Evolutionary conservation across 2,888 invertebrate species (phyloP), one percentile per base, ranked within the genome.

Genomic region (Nowickia ferox): DNA sequence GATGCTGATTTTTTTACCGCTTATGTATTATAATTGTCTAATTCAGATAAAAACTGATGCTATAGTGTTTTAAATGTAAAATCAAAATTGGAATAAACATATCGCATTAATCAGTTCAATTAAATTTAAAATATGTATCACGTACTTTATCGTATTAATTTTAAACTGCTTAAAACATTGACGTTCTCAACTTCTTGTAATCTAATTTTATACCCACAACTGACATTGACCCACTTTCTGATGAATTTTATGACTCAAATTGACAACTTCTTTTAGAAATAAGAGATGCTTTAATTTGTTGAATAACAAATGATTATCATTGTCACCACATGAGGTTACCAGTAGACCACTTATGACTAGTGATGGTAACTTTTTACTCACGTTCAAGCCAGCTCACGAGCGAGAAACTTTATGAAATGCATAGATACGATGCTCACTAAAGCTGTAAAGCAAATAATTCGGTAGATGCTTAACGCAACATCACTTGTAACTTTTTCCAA

Each of bases 181-280:
- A n/a, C 13, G 15, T 42, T 10, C 22, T 19, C 8, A 11, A 72
- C 0, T 38, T 76, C 65, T 51, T 42, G 30, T 17, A 19, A 74
- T 22, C 40, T 22, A 42, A 19, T 30, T 40, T 9, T 57, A 13
- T 13, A 51, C n/a, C 15, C 51, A 48, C 42, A 59, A 69, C 48
- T 69, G 46, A 51, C 66, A 69, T 78, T 78, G 78, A 69, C 78
- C 59, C 13, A 78, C n/a, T 51, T 69, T 22, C 42, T 69, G 4
- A 38, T 40, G 17, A 44, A 17, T 57, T 55, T 9, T 46, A 55
- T 9, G 17, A 38, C 38, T 13, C 44, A 66, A 76, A 15, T 22
- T 42, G 10, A 8, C 53, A 65, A 13, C 40, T 61, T 48, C 40
- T 74, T 17, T 61, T 4, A 48, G 40, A 48, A 46, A 48, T 48